Evolutionary conservation across 2,888 invertebrate genomes (phyloP), one percentile per base, ranked within the genome.

Genomic region (Unio pictorum): DNA sequence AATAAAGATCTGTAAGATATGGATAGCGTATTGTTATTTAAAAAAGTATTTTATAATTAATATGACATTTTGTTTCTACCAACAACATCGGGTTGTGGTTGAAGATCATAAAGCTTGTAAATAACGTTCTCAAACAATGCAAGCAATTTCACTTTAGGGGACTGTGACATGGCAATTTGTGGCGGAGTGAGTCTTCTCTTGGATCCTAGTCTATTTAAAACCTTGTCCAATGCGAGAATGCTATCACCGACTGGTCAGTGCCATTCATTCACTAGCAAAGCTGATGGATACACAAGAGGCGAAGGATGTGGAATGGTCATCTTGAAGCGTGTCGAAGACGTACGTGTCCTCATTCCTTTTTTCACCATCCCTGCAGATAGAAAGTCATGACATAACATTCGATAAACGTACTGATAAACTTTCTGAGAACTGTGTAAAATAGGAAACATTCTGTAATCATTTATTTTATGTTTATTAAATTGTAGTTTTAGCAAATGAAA

Each of bases 281-380:
- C 78, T 20, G 73, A 81, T 67, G 81, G 81, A 15, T 79, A 79
- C 62, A 73, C 74, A 6, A 60, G 75, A 59, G 73, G 81, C 8
- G 79, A 81, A 64, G 81, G 81, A 1, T 75, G 77, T 66, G 81
- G 78, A 3, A 66, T 79, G 11, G 73, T 81, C 34, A 66, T 81
- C 18, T 66, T 81, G 45, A 77, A 76, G 66, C 61, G 73, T 45
- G 62, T 76, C 17, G 26, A 60, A 62, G 71, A 76, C 20, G 79
- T 79, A 66, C 67, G 68, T 62, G 2, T 11, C 15, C 3, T 15
- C 15, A 11, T 8, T 45, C 54, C 55, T 30, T 20, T 3, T 56
- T 23, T 0, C 7, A 56, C 55, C 3, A 58, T 18, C 58, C 2
- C 18, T 11, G 8, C 18, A 58, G 3, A n/a, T 58, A 8, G 26